Base-by-base conservation (phyloP, 2,113 vertebrate genomes). In the Dermatemys mawii region DNA sequence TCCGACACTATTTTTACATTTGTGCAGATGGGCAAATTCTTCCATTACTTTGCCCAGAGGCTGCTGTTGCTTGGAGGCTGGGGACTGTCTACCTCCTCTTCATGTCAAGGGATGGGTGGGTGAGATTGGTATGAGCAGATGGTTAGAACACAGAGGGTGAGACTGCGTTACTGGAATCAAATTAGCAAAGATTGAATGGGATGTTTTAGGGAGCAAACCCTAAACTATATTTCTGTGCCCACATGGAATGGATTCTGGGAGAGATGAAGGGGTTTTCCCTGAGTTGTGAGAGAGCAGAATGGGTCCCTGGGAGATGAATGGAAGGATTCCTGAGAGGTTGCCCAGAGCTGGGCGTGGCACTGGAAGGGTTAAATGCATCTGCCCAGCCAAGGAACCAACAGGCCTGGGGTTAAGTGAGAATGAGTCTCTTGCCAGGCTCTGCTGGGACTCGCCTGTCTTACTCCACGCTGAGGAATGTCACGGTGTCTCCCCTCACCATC, bases 401-500 rank as follows among this genome's bases (percentile, higher is more conserved):
- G 32, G 86, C 44, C 80, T 83, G 83, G 67, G 70, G 26, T 88
- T 87, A 84, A 84, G 53, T 2, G 1, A 57, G 55, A 90, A 83
- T 79, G 82, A 90, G 87, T 78, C 90, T 84, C 93, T 85, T 96
- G 94, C 86, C 76, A 86, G 57, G 83, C 93, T 97, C 87, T 91
- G 83, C 0, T 0, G 63, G 55, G 55, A 93, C 85, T 87, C 48
- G 79, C 83, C n/a, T 24, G n/a, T 53, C 70, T 92, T 79, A 41
- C 80, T 88, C 79, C 70, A 63, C 60, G 54, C 79, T 83, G 84
- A 91, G 79, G 84, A 91, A 91, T 87, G 79, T 91, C 90, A 78
- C 55, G 49, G 85, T 92, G 67, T 88, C 35, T 97, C 75, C 82
- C 88, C 73, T 93, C 9, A 0, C 81, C 81, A 55, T 88, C 76